These are phyloP conservation scores for Chymomyza amoena DNA, from an alignment of 2,888 invertebrate species.

Conservation along the genomic window DNA sequence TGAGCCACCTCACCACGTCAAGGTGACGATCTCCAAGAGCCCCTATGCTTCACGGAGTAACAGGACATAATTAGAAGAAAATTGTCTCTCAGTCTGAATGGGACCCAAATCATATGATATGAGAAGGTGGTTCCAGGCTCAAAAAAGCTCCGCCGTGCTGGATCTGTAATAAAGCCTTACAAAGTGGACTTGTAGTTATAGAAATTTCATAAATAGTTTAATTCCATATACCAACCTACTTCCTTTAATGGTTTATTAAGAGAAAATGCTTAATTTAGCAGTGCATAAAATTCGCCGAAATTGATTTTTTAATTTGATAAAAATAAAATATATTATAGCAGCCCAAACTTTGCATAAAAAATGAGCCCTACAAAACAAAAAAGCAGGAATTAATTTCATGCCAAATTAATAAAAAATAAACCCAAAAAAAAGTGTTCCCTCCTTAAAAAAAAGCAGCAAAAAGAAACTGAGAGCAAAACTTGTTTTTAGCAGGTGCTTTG, in stretches of 20 bases:
- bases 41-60: no score
- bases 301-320: conserved; percentile 5
- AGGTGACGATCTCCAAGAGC: no score
- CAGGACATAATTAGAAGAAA: no score
- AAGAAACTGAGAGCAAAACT: background rate
- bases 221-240: no score
- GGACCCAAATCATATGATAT: no score
- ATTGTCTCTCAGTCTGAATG: no score
- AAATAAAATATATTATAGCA: conserved; percentile 13
- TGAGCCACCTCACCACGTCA: no score
- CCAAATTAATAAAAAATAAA: conserved; percentile 30
- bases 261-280: background rate
- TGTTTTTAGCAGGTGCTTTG: conserved; percentile 59
- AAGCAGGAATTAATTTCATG: conserved; percentile 47
- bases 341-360: background rate
- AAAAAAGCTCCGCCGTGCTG: no score
- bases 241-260: background rate
- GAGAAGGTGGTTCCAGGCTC: no score
- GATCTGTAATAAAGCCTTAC: no score
- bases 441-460: background rate
- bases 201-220: no score
- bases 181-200: no score
- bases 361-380: conserved; percentile 11
- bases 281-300: background rate
- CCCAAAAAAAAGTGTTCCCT: conserved; percentile 2